Evolutionary conservation across 2,113 vertebrate genomes (phyloP).

Genomic region (Sisor rabdophorus): DNA sequence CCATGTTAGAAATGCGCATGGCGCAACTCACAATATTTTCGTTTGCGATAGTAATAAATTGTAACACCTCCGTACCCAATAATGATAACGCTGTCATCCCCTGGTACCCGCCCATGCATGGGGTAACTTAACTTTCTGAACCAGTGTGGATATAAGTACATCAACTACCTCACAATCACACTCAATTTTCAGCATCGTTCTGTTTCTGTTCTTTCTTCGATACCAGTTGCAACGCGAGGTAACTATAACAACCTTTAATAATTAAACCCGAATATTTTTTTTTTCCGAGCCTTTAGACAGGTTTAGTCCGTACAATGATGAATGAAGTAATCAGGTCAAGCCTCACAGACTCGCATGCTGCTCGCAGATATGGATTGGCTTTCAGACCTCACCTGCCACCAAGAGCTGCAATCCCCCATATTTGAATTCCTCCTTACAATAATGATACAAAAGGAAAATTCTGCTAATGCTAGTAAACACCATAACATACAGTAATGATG

Average conservation of each 20-base stretch:
- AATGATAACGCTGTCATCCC: no score
- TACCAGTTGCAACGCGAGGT: not conserved
- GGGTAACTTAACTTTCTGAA: no score
- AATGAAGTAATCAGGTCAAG: conserved; percentile 20
- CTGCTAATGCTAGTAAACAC: not conserved
- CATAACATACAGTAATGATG: not conserved
- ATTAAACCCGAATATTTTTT: not conserved
- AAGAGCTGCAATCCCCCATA: conserved; percentile 2
- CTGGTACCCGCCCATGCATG: no score
- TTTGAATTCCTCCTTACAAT: not conserved
- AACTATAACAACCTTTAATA: not conserved
- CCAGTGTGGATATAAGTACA: no score
- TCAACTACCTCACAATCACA: no score
- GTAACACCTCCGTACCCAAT: no score
- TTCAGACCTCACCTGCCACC: conserved; percentile 5
- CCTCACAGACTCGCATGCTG: conserved; percentile 15
- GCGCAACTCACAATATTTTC: no score
- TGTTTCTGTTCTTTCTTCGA: not conserved
- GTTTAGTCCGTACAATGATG: conserved; percentile 24
- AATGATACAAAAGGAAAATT: not conserved
- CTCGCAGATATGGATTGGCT: not conserved
- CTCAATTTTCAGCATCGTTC: no score
- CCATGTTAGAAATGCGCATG: no score
- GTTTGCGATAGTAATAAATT: no score
- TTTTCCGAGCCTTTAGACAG: conserved; percentile 3